These are phyloP conservation scores for Linhomoeus sp. DNA, from an alignment of 2,888 invertebrate genomes.

Conservation along the genomic window DNA sequence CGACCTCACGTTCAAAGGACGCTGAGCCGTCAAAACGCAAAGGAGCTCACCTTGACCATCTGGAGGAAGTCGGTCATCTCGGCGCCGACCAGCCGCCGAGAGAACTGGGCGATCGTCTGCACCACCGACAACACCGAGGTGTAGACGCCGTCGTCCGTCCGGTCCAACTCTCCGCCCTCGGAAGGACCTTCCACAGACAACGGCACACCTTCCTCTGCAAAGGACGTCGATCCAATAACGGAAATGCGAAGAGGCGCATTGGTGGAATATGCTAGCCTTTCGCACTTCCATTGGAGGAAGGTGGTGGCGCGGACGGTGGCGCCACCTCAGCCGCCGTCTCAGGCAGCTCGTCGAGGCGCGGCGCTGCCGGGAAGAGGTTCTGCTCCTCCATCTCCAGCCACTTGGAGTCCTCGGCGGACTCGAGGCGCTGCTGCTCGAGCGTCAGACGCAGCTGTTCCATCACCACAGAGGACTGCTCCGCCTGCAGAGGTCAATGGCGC, in stretches of 20 bases:
- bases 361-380: slow-evolving; percentile 11
- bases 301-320: neutral
- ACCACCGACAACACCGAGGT: slow-evolving; percentile 44
- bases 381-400: slow-evolving; percentile 77
- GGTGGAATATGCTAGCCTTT: neutral
- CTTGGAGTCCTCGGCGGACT: slow-evolving; percentile 69
- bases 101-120: slow-evolving; percentile 41
- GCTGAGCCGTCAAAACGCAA: too few relatives aligned
- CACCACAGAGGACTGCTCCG: slow-evolving; percentile 17
- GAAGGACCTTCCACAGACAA: too few relatives aligned
- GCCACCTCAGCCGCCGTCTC: too few relatives aligned
- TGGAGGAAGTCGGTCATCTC: slow-evolving; percentile 36
- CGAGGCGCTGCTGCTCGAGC: slow-evolving; percentile 47
- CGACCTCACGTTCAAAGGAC: too few relatives aligned
- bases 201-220: neutral
- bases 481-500: too few relatives aligned
- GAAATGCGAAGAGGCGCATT: too few relatives aligned
- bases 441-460: slow-evolving; percentile 30
- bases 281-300: neutral
- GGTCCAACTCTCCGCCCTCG: slow-evolving; percentile 5
- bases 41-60: slow-evolving; percentile 28
- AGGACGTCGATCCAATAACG: too few relatives aligned
- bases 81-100: slow-evolving; percentile 55
- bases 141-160: slow-evolving; percentile 33
- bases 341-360: too few relatives aligned